phyloP scores from a whole-genome alignment of 2,113 vertebrate genomes.

The Microcebus ravelobensis region DNA sequence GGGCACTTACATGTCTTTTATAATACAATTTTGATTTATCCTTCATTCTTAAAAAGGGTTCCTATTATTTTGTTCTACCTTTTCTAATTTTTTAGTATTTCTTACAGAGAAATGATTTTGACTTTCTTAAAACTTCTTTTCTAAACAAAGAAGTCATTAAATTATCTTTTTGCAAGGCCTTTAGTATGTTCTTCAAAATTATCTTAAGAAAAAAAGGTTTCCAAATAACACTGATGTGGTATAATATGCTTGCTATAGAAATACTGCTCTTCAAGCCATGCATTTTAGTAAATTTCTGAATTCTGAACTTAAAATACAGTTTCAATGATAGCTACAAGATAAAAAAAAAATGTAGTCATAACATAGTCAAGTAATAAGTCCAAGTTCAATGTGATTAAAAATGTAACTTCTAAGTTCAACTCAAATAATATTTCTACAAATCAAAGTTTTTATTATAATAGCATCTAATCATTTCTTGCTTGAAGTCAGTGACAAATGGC shows the following conservation, averaged over 20 bases:
- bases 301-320: neutral
- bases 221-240: neutral
- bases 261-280: neutral
- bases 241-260: neutral
- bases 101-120: neutral
- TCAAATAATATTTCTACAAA: neutral
- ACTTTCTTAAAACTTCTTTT: constrained; percentile 3
- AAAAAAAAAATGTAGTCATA: neutral
- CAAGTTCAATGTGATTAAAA: neutral
- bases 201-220: neutral
- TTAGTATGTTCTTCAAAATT: constrained; percentile 7
- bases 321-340: neutral
- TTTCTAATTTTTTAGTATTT: neutral
- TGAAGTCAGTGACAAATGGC: neutral
- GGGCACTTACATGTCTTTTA: neutral
- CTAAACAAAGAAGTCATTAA: neutral
- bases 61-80: neutral
- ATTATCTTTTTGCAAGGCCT: neutral
- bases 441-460: neutral
- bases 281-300: neutral
- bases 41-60: neutral
- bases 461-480: neutral
- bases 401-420: neutral
- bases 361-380: neutral
- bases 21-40: neutral